A percentile compares a stretch with the other conserved stretches of the same genome.
Conservation (phyloP, 1,140 invertebrate genomes). For the Penaeus vannamei region DNA sequence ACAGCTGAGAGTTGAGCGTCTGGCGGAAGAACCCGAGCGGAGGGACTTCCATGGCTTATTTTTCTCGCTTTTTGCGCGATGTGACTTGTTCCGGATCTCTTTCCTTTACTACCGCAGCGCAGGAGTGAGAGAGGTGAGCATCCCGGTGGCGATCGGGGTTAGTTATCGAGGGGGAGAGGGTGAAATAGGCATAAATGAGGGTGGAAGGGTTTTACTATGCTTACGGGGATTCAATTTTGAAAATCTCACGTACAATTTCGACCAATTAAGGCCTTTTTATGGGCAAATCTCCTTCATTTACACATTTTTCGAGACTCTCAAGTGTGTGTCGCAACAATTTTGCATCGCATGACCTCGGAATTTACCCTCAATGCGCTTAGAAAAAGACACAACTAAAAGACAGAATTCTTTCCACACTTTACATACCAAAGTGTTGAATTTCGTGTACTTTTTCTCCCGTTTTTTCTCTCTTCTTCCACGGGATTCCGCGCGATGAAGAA, state of each 20-base stretch:
- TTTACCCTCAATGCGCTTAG: background rate
- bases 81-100: background rate
- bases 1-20: conserved; percentile 31
- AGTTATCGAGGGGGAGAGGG: no score
- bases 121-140: background rate
- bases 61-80: background rate
- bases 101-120: background rate
- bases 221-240: no score
- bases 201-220: no score
- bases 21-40: conserved; percentile 24
- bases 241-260: no score
- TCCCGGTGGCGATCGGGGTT: no score
- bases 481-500: background rate
- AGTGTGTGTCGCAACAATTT: background rate
- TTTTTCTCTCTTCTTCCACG: background rate
- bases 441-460: background rate
- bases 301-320: background rate
- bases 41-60: no score
- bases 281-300: no score
- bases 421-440: background rate
- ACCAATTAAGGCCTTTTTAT: no score
- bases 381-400: background rate
- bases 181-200: no score
- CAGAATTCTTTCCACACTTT: background rate
- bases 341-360: background rate